Percentiles rank a stretch among this genome's conserved stretches.
Evolutionary conservation across 2,113 vertebrate species (phyloP).

Genomic region (Pangasianodon hypophthalmus): DNA sequence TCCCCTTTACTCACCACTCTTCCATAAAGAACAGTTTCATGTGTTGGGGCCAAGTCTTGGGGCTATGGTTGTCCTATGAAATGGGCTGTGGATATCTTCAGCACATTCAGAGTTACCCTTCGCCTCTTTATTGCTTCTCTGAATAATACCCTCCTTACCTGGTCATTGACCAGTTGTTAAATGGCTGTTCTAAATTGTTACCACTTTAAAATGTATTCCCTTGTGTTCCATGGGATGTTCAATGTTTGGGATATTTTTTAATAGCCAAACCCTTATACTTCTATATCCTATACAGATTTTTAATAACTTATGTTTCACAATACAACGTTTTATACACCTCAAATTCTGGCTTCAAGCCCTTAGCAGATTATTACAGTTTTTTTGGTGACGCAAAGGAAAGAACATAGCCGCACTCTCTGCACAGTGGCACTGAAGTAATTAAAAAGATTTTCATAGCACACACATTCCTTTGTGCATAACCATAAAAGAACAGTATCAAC

Average conservation of each 20-base stretch:
- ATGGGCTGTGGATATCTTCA: not conserved
- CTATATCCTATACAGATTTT: not conserved
- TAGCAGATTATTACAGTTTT: slow-evolving; percentile 1
- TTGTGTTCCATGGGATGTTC: not conserved
- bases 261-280: not conserved
- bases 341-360: not conserved
- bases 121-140: not conserved
- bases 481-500: slow-evolving; percentile 43
- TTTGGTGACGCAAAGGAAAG: not conserved
- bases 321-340: not conserved
- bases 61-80: not conserved
- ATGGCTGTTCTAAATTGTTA: not conserved
- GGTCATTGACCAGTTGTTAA: not conserved
- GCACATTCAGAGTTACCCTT: not conserved
- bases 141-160: not conserved
- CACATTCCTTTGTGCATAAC: slow-evolving; percentile 33
- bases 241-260: not conserved
- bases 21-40: not conserved
- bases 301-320: not conserved
- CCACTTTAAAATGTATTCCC: not conserved
- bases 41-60: too few relatives aligned
- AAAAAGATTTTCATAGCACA: slow-evolving; percentile 40
- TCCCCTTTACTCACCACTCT: too few relatives aligned
- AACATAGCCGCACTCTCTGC: not conserved
- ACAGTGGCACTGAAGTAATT: slow-evolving; percentile 32